Evolutionary conservation across 2,888 invertebrate genomes (phyloP).

Genomic region (Leptura quadrifasciata): DNA sequence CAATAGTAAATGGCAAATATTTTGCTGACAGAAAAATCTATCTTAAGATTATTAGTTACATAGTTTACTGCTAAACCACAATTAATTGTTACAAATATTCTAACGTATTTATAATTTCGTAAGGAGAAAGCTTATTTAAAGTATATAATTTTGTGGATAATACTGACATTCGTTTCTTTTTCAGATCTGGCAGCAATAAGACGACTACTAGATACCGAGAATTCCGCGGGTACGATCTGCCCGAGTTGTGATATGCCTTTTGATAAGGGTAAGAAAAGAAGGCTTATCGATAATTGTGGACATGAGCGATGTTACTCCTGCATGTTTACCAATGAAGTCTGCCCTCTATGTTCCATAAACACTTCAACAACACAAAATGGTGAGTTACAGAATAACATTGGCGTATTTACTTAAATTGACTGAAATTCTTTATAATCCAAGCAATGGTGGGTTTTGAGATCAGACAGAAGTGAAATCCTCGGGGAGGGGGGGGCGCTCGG

Average conservation of each 20-base stretch:
- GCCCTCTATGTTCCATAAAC: slow-evolving; percentile 83
- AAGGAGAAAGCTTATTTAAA: too few relatives aligned
- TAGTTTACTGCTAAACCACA: neutral
- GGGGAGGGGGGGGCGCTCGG: too few relatives aligned
- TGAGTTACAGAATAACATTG: slow-evolving; percentile 43
- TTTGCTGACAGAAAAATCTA: slow-evolving; percentile 22
- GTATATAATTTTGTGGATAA: too few relatives aligned
- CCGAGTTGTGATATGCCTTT: slow-evolving; percentile 95
- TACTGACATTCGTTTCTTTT: slow-evolving; percentile 68
- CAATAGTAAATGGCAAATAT: slow-evolving; percentile 36
- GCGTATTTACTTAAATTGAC: too few relatives aligned
- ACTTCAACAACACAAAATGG: slow-evolving; percentile 56
- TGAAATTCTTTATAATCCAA: too few relatives aligned
- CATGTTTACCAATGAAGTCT: slow-evolving; percentile 93
- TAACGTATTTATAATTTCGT: neutral
- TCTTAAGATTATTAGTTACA: slow-evolving; percentile 23
- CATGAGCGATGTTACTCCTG: slow-evolving; percentile 97
- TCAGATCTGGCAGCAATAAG: slow-evolving; percentile 89
- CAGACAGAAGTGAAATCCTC: too few relatives aligned
- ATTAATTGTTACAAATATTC: neutral
- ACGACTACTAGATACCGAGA: slow-evolving; percentile 85
- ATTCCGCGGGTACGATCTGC: slow-evolving; percentile 78
- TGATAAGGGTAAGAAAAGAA: slow-evolving; percentile 96
- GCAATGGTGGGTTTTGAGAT: too few relatives aligned
- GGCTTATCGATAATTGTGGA: slow-evolving; percentile 95